phyloP scores from a whole-genome alignment of 2,797 vertebrate species.

The Coilia nasus region DNA sequence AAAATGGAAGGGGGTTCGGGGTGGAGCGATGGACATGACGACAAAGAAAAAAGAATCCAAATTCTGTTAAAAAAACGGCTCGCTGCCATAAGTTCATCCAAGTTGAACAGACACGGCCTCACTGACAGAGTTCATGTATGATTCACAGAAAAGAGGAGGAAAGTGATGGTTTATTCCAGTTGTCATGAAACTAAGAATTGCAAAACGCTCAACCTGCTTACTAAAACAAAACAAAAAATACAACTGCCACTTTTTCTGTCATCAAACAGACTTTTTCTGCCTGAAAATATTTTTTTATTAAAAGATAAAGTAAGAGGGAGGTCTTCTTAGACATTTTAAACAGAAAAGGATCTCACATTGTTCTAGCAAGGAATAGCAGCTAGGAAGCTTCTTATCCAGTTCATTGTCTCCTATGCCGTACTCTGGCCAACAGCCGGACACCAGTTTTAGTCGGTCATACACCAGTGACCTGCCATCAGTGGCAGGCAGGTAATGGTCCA shows the following conservation, averaged over 20 bases:
- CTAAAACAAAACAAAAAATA: background rate
- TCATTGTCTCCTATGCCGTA: background rate
- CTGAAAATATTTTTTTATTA: conserved; percentile 1
- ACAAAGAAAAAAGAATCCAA: background rate
- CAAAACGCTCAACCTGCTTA: background rate
- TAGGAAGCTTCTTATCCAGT: background rate
- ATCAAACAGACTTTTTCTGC: background rate
- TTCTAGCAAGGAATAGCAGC: background rate
- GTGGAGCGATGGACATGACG: background rate
- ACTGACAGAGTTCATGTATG: background rate
- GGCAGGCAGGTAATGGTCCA: background rate
- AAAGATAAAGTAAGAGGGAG: background rate
- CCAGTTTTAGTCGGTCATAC: background rate
- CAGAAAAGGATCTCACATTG: background rate
- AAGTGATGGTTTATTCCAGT: background rate
- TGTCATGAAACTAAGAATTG: background rate
- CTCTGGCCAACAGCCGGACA: background rate
- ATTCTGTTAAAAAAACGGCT: background rate
- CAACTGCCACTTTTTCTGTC: background rate
- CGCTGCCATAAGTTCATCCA: background rate
- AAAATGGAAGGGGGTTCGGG: background rate
- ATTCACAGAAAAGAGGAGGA: background rate
- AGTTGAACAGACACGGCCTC: background rate
- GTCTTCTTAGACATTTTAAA: background rate
- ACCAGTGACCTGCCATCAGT: background rate